A percentile compares a stretch with the other conserved stretches of the same genome.
Evolutionary conservation across 1,140 invertebrate species (phyloP).

Genomic region (Pogonomyrmex californicus): DNA sequence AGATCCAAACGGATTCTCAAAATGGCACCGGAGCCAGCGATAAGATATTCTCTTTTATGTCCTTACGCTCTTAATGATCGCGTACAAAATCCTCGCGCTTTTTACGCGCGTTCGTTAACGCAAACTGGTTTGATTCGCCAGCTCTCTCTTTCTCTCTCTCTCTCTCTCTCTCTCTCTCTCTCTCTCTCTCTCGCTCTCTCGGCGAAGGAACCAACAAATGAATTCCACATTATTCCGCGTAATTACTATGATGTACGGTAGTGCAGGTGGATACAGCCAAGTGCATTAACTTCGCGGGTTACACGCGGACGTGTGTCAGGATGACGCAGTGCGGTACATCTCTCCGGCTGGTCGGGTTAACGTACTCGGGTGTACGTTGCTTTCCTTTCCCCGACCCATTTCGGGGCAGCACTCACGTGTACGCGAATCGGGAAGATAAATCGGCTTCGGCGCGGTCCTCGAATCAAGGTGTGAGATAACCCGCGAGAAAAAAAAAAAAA

Average conservation of each 20-base stretch:
- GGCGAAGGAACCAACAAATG: conserved; percentile 5
- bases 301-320: not conserved
- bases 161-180: too few relatives aligned
- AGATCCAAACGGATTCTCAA: not conserved
- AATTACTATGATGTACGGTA: conserved; percentile 36
- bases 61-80: conserved; percentile 25
- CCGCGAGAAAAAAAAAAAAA: not conserved
- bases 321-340: conserved; percentile 3
- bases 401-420: conserved; percentile 21
- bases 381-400: conserved; percentile 22
- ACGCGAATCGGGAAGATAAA: conserved; percentile 36
- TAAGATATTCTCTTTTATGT: conserved; percentile 22
- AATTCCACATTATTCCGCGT: conserved; percentile 45
- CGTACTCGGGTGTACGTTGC: conserved; percentile 18
- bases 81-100: not conserved
- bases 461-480: conserved; percentile 26
- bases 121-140: conserved; percentile 28
- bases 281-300: conserved; percentile 16
- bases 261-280: conserved; percentile 33
- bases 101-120: conserved; percentile 17
- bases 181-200: too few relatives aligned
- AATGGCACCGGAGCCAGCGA: conserved; percentile 5
- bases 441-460: not conserved
- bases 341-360: conserved; percentile 19
- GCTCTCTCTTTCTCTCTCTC: too few relatives aligned